phyloP scores from a whole-genome alignment of 2,797 vertebrate genomes.

The Siniperca undulata region DNA sequence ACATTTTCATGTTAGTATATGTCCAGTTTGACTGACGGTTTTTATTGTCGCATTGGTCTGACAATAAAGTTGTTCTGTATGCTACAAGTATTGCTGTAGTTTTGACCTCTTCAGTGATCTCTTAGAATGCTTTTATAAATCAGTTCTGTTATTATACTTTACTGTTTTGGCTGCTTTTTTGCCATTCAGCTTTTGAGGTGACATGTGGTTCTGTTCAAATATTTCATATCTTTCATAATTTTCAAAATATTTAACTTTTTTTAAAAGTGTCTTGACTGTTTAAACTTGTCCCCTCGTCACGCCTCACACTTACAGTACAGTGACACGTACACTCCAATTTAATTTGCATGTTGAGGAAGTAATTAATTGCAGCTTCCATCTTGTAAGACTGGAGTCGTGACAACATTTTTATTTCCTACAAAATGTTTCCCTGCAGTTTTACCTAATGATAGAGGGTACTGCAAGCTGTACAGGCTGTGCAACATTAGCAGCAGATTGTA shows the following conservation, averaged over 20 bases:
- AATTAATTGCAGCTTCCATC: neutral
- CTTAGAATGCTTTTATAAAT: neutral
- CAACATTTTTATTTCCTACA: neutral
- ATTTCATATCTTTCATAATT: neutral
- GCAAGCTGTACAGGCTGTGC: neutral
- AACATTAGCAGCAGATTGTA: slow-evolving; percentile 4
- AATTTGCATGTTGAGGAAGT: neutral
- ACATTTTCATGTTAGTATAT: neutral
- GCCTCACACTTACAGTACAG: neutral
- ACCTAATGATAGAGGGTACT: neutral
- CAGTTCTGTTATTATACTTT: neutral
- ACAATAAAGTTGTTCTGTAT: no score
- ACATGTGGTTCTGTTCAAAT: neutral
- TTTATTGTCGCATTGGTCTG: neutral
- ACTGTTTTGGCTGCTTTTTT: neutral
- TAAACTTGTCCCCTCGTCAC: no score
- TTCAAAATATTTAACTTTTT: neutral
- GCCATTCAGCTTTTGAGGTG: neutral
- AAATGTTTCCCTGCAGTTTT: neutral
- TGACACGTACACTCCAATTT: neutral
- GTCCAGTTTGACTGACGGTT: neutral
- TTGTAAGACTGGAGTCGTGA: no score
- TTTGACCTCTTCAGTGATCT: neutral
- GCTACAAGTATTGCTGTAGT: no score
- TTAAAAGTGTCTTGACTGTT: neutral